Percentiles rank a stretch among this genome's conserved stretches.
Evolutionary conservation across 1,140 invertebrate genomes (phyloP).

Genomic region (Pseudomyrmex flavicornis): DNA sequence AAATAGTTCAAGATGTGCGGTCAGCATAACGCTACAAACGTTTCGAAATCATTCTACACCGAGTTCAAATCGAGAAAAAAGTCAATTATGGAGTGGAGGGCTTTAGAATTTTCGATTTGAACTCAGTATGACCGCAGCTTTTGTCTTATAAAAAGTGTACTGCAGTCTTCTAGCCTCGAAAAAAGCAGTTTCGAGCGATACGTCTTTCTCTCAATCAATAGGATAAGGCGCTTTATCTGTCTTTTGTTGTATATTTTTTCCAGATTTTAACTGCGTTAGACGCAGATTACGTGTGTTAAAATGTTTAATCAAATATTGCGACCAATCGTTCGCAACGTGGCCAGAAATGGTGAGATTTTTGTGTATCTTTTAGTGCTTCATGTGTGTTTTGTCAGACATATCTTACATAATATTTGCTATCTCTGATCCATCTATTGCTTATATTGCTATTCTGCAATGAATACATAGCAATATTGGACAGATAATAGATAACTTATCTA

Average conservation of each 20-base stretch:
- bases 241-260: neutral
- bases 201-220: neutral
- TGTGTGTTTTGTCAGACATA: neutral
- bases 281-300: slow-evolving; percentile 2
- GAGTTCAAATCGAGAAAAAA: no score
- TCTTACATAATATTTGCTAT: slow-evolving; percentile 39
- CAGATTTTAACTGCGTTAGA: neutral
- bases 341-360: slow-evolving; percentile 55
- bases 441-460: neutral
- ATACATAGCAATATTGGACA: neutral
- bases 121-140: neutral
- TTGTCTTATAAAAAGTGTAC: neutral
- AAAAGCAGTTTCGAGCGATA: neutral
- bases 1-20: no score
- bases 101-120: no score
- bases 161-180: neutral
- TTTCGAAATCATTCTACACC: no score
- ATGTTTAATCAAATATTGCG: slow-evolving; percentile 69
- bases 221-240: neutral
- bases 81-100: no score
- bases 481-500: neutral
- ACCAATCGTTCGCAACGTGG: slow-evolving; percentile 55
- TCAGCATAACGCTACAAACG: no score
- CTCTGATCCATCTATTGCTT: neutral
- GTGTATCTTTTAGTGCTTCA: neutral